Base-by-base conservation (phyloP, 1,140 invertebrate species). In the Euborellia annulipes region DNA sequence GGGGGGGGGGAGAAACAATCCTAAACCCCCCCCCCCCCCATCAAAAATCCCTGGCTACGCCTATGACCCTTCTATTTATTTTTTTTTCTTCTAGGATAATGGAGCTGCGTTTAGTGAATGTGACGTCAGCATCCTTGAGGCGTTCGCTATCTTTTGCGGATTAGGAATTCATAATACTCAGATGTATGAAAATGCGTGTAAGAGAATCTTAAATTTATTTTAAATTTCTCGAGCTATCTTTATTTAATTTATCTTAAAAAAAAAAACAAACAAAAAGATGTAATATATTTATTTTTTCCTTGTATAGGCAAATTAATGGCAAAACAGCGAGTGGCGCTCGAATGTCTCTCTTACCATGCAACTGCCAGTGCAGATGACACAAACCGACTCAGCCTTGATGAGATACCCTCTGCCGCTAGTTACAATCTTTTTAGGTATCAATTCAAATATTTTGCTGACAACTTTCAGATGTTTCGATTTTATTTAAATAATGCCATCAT, bases 81-180 rank as follows among this genome's bases (percentile, higher is more conserved):
- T n/a, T n/a, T n/a, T 53, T 45, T 47, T 51, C 41, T 52, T 56
- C 11, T 59, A 85, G 82, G 81, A 74, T 50, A 92, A 87, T 57
- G 81, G 82, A 0, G 73, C 74, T 21, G 79, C 85, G 16, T 91
- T 91, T 55, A 84, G 82, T 9, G 85, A 91, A 45, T 79, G 82
- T 16, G 87, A 92, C 62, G 83, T 89, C 20, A 86, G 84, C 1
- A 81, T 88, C 55, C 90, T 93, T 57, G 85, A 96, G 67, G 91
- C 91, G 2, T 96, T 97, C 64, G 90, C 90, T 22, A 94, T 96
- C 48, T 97, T 96, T 62, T 95, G 90, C 61, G 91, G 91, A 3
- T 72, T 95, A 37, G 92, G 91, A 1, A 96, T 97, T 45, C 89
- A 95, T 62, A 96, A 97, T 60, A 95, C 91, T 0, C 89, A 93